phyloP scores from a whole-genome alignment of 2,888 invertebrate genomes.

The Cantharis flavilabris region DNA sequence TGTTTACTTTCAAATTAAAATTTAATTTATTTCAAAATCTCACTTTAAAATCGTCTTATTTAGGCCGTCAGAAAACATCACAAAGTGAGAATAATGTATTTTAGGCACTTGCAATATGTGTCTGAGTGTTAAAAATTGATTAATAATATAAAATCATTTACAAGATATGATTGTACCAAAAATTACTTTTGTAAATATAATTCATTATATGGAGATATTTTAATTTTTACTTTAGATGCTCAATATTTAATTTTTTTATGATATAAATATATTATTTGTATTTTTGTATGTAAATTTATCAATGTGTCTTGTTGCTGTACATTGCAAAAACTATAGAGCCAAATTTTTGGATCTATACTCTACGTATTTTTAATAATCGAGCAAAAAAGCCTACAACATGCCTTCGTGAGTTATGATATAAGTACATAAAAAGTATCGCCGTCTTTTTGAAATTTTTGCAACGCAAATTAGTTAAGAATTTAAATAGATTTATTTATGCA shows the following conservation, averaged over 20 bases:
- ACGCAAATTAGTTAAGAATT: background rate
- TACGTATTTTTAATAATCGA: background rate
- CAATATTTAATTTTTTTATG: background rate
- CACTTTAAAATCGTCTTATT: slow-evolving; percentile 1
- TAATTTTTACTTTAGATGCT: background rate
- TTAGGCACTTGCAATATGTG: background rate
- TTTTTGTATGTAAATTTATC: background rate
- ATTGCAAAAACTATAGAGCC: background rate
- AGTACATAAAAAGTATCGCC: background rate
- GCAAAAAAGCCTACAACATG: background rate
- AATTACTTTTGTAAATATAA: background rate
- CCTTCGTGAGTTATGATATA: background rate
- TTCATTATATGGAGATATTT: background rate
- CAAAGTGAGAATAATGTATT: background rate
- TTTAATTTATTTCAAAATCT: background rate
- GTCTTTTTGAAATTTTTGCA: background rate
- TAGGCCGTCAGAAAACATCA: slow-evolving; percentile 3
- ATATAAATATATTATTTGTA: background rate
- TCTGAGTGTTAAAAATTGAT: background rate
- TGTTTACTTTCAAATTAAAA: background rate
- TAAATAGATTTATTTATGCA: background rate
- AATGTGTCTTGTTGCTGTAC: background rate
- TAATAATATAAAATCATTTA: background rate
- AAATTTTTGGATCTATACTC: background rate
- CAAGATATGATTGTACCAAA: background rate